Percentiles rank a stretch among this genome's conserved stretches.
Evolutionary conservation across 35 echinoderm and acorn worm species (phyloP).

Genomic region (Hemicentrotus pulcherrimus): DNA sequence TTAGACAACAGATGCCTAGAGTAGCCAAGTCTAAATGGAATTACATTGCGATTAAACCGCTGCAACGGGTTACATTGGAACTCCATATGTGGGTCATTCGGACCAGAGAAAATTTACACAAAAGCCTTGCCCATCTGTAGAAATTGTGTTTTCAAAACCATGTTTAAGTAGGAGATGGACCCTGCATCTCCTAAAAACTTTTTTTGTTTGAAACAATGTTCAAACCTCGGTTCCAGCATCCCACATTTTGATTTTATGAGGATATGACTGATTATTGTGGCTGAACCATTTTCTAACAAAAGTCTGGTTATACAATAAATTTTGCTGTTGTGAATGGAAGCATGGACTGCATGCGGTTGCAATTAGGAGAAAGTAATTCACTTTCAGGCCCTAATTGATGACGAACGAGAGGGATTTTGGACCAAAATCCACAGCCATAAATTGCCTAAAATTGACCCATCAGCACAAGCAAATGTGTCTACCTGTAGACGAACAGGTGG

Average conservation of each 20-base stretch:
- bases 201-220: too few species aligned
- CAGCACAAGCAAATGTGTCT: background rate
- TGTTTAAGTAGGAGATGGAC: too few species aligned
- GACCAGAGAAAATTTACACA: too few species aligned
- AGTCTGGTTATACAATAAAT: too few species aligned
- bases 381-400: conserved; percentile 16
- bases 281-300: too few species aligned
- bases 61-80: background rate
- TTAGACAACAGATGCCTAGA: background rate
- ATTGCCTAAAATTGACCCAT: background rate
- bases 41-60: background rate
- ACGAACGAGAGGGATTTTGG: background rate
- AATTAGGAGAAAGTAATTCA: background rate
- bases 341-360: background rate
- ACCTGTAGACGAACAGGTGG: background rate
- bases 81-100: background rate
- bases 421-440: background rate
- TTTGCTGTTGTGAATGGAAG: too few species aligned
- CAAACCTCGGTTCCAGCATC: too few species aligned
- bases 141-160: too few species aligned
- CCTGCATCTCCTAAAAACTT: too few species aligned
- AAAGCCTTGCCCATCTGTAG: too few species aligned
- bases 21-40: background rate
- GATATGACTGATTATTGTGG: too few species aligned
- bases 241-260: too few species aligned